phyloP scores from a whole-genome alignment of 2,113 vertebrate genomes.

The Smithornis capensis region DNA sequence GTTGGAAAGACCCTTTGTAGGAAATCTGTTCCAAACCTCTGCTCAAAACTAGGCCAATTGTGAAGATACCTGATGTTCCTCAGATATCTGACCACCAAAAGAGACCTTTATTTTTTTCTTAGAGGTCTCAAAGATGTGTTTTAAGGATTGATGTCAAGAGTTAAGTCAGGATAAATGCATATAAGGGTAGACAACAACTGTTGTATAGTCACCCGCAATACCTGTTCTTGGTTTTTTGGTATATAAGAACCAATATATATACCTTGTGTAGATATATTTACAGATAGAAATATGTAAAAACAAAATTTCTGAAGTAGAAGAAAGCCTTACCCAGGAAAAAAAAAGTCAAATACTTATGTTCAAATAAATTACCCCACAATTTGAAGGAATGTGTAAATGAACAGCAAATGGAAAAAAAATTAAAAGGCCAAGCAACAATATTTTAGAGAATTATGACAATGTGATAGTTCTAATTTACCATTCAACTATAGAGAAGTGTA shows the following conservation, averaged over 20 bases:
- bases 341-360: not conserved
- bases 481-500: not conserved
- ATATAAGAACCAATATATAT: rapidly evolving
- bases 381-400: not conserved
- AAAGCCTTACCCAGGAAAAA: not conserved
- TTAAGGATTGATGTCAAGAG: not conserved
- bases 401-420: not conserved
- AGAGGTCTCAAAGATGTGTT: not conserved
- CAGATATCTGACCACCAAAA: not conserved
- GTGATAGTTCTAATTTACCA: not conserved
- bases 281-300: not conserved
- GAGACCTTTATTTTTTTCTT: not conserved
- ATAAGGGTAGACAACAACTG: not conserved
- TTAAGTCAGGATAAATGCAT: not conserved
- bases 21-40: not conserved
- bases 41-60: not conserved
- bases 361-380: not conserved
- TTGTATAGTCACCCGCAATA: not conserved
- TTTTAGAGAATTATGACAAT: not conserved
- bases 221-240: not conserved
- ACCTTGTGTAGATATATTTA: not conserved
- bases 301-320: not conserved
- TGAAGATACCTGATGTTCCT: not conserved
- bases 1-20: not conserved
- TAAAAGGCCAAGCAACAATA: not conserved